Evolutionary conservation across 2,113 vertebrate genomes (phyloP).

Genomic region (Cochlearius cochlearius): DNA sequence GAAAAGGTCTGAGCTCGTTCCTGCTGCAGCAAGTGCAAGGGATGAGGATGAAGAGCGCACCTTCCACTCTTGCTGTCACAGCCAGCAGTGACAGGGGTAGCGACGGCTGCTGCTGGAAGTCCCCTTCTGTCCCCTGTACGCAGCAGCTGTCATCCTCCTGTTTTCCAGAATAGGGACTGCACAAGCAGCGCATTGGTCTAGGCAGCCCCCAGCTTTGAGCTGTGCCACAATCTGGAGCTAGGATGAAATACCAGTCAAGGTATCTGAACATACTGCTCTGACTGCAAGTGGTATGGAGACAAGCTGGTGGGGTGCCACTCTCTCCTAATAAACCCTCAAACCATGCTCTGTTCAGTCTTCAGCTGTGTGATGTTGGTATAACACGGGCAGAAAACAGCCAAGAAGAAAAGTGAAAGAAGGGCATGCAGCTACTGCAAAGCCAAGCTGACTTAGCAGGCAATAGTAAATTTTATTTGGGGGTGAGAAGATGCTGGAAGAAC

Average conservation of each 20-base stretch:
- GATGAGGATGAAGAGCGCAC: rapidly evolving
- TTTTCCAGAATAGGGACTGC: not conserved
- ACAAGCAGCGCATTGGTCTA: not conserved
- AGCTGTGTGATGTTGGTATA: not conserved
- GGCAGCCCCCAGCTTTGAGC: not conserved
- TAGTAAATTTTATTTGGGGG: not conserved
- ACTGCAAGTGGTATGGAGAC: not conserved
- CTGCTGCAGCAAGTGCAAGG: not conserved
- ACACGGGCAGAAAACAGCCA: rapidly evolving
- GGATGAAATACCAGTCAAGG: not conserved
- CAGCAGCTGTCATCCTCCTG: not conserved
- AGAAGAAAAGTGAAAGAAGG: not conserved
- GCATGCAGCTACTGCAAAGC: not conserved
- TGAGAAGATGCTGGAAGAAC: not conserved
- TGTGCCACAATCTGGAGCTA: not conserved
- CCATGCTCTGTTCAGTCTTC: not conserved
- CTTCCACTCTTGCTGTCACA: not conserved
- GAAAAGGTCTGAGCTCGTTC: not conserved
- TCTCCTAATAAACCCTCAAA: not conserved
- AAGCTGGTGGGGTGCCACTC: not conserved
- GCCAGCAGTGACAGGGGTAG: not conserved
- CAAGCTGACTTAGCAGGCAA: not conserved
- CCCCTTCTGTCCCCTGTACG: not conserved
- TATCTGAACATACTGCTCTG: not conserved
- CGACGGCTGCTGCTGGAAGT: not conserved